Conservation (phyloP, 2,113 vertebrate genomes). For the Myiagra hebetior region DNA sequence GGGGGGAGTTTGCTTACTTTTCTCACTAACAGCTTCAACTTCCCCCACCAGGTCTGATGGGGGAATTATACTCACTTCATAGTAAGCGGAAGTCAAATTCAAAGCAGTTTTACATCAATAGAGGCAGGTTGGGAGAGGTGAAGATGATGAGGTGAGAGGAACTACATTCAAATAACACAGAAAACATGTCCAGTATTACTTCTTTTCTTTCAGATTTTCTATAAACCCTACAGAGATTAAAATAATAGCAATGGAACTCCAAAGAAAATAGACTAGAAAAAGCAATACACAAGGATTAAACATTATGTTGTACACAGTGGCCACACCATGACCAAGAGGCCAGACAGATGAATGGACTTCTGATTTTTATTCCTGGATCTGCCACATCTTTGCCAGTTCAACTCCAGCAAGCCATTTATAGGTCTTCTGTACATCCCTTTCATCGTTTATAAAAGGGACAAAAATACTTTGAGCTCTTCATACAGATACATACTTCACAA, state of each 20-base stretch:
- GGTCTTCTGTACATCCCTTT: background rate
- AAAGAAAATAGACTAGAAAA: background rate
- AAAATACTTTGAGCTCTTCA: background rate
- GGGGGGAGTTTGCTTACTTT: background rate
- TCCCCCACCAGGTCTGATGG: background rate
- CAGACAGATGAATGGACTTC: background rate
- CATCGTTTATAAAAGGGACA: background rate
- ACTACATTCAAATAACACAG: background rate
- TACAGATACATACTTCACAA: too few relatives aligned
- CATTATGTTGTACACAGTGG: background rate
- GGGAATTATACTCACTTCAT: background rate
- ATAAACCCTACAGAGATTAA: background rate
- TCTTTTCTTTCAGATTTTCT: background rate
- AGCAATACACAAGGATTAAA: background rate
- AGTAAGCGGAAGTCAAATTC: background rate
- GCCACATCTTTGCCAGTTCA: background rate
- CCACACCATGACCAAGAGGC: background rate
- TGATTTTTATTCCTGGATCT: background rate
- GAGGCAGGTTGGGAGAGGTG: background rate
- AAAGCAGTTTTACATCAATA: background rate
- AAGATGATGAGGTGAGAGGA: background rate
- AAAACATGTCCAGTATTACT: background rate
- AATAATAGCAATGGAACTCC: background rate
- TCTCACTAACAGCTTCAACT: background rate
- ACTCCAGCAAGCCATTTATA: background rate